phyloP scores from a whole-genome alignment of 2,888 invertebrate genomes.

The Gonocerus acuteangulatus region DNA sequence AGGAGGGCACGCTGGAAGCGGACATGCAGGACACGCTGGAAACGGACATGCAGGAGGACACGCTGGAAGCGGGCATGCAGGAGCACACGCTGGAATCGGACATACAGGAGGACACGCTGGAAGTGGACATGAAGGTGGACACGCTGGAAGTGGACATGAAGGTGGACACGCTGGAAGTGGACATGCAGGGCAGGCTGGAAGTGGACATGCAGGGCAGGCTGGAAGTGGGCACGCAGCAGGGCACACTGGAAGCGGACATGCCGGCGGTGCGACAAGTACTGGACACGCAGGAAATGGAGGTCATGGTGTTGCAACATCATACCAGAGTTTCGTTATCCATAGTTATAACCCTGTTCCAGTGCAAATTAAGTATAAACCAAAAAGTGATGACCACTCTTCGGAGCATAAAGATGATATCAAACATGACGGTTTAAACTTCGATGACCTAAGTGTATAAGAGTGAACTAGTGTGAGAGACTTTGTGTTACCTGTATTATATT shows the following conservation, averaged over 20 bases:
- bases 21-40: neutral
- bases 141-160: neutral
- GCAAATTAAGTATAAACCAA: conserved; percentile 10
- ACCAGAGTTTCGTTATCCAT: conserved; percentile 32
- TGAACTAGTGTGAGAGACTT: neutral
- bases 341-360: conserved; percentile 26
- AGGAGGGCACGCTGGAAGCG: neutral
- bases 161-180: neutral
- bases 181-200: neutral
- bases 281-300: neutral
- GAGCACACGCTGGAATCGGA: neutral
- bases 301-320: conserved; percentile 27
- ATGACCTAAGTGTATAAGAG: neutral
- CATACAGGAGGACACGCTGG: neutral
- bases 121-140: neutral
- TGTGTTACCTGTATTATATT: neutral
- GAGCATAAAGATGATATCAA: conserved; percentile 2
- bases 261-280: neutral
- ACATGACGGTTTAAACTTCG: conserved; percentile 2
- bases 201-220: neutral
- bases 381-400: neutral
- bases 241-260: neutral
- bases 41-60: neutral
- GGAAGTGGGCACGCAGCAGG: neutral
- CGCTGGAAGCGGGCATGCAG: neutral